Base-by-base conservation (phyloP, 2,113 vertebrate genomes). In the Cyanoderma ruficeps region DNA sequence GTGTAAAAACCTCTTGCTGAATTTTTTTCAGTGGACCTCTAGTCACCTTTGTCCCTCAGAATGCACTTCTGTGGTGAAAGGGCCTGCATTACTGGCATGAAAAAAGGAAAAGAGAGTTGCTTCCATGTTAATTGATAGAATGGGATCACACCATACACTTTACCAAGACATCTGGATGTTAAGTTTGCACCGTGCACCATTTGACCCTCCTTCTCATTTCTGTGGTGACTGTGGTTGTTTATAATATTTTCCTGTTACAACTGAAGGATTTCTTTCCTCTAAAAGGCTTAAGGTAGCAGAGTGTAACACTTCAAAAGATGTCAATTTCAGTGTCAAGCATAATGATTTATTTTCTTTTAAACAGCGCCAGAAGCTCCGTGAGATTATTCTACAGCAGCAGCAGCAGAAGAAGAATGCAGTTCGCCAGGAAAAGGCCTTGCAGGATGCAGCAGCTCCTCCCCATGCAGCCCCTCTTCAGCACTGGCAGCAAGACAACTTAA, bases 311-410 rank as follows among this genome's bases (percentile, higher is more conserved):
- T 81, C 15, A 68, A 42, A 89, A 60, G 42, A 31, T 13, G 22
- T 80, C 71, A 70, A 17, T 33, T 90, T 35, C 82, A 25, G 5
- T 68, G 61, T 88, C 52, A 83, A 87, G 46, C 37, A 24, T 65
- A 42, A 46, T 55, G 13, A 50, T 63, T 41, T 82, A 18, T 11
- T 83, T 63, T 92, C 67, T 72, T 89, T 50, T 17, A 37, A 44
- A 87, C 97, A 99, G 99, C 98, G 99, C 13, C 99, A 99, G 93
- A 98, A 99, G 87, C 97, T 99, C 28, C 98, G 99, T 20, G 99
- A 99, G 97, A 98, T 99, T 23, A 98, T 99, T 89, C 98, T 99
- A 1, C 98, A 99, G 88, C 99, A 99, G 84, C 99, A 99, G 74
- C 98, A 99, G 94, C 99, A 99, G 97, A 99, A 99, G 96, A 98